Evolutionary conservation across 2,888 invertebrate species (phyloP).

Genomic region (Hymenopus coronatus): DNA sequence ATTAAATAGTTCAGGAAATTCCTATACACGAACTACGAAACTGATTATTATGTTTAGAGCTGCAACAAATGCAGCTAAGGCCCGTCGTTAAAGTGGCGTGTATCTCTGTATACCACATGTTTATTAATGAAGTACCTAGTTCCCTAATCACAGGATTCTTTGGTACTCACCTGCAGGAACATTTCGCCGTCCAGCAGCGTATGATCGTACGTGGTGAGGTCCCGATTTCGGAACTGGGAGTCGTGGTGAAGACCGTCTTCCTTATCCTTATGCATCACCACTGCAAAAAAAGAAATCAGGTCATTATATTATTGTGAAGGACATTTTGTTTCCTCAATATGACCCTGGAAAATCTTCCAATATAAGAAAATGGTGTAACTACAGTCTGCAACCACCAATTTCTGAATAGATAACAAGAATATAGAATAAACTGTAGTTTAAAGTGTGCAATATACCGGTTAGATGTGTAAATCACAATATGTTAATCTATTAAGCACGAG

Average conservation of each 20-base stretch:
- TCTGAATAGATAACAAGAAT: too few relatives aligned
- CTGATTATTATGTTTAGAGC: neutral
- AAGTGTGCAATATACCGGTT: too few relatives aligned
- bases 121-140: neutral
- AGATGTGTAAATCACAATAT: too few relatives aligned
- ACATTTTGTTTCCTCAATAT: neutral
- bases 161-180: slow-evolving; percentile 80
- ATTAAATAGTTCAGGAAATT: too few relatives aligned
- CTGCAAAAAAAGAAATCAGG: slow-evolving; percentile 56
- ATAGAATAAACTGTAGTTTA: too few relatives aligned
- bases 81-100: too few relatives aligned
- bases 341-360: neutral
- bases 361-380: too few relatives aligned
- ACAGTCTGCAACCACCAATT: too few relatives aligned
- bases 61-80: too few relatives aligned
- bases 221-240: slow-evolving; percentile 60
- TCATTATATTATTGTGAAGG: too few relatives aligned
- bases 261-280: slow-evolving; percentile 93
- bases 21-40: neutral
- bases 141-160: neutral
- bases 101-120: too few relatives aligned
- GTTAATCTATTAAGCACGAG: too few relatives aligned
- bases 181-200: slow-evolving; percentile 90
- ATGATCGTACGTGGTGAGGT: slow-evolving; percentile 84
- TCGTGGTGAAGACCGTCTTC: slow-evolving; percentile 46